Evolutionary conservation across 2,113 vertebrate species (phyloP), one percentile per base, ranked within the genome.

Genomic region (Oreochromis tanganicae): DNA sequence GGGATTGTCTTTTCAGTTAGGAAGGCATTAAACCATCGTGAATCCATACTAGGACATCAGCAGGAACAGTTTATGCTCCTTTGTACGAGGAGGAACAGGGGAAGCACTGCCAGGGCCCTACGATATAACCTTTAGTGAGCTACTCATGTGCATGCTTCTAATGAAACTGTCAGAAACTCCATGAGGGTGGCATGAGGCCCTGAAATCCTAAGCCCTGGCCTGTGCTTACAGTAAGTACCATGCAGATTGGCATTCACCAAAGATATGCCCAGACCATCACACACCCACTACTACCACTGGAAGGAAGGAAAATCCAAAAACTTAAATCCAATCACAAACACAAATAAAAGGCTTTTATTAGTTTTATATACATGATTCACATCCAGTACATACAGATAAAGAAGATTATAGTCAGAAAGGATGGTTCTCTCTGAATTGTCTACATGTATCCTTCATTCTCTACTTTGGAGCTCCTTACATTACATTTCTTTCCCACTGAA

Each of bases 401-500:
- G 43, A 32, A 29, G 43, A 78, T 50, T 50, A 50, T 63, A 63
- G 16, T 78, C 46, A 78, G 27, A 50, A 8, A 78, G 4, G 27
- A 50, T 32, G 52, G 27, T 50, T 43, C 43, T 43, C 41, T 34
- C 3, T 13, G 41, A 48, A 16, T 63, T 7, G 2, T 59, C 48
- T 63, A 1, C 61, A 38, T 73, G 36, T 9, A 80, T 80, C n/a
- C 50, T 5, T 75, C 48, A 46, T 55, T 46, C n/a, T 16, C 50
- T 84, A 7, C 83, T 8, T 50, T 78, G 27, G 4, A 56, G 21
- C 19, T 54, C 19, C 9, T 41, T 50, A 10, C 9, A 4, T 16
- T 32, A 78, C 88, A 71, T 93, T 56, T 73, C 88, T 86, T 59
- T 52, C 46, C 59, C 83, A 84, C 83, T 82, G 79, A 86, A 87